Base-by-base conservation (phyloP, 2,797 vertebrate species). In the Acestrorhynchus altus region DNA sequence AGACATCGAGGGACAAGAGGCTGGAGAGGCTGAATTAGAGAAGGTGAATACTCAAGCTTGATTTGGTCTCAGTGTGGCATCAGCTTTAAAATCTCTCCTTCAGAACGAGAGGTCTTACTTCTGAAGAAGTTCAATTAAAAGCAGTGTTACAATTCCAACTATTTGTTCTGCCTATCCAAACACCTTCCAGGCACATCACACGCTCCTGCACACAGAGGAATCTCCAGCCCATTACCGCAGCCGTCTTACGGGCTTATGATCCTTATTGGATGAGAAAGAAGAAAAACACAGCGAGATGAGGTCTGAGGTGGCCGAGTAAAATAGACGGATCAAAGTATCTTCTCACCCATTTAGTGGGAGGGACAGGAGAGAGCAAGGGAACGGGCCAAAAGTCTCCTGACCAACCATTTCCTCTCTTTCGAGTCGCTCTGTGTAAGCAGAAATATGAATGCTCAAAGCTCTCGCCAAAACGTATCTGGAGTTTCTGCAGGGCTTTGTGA, bases 291-390 rank as follows among this genome's bases (percentile, higher is more conserved):
- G 51, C 42, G 46, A 80, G 83, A 78, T 49, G 35, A 52, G 39
- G 54, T 79, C 75, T 79, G 86, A 74, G 81, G 59, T 81, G 78
- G 79, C 81, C 60, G 63, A 54, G 73, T 57, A 76, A 81, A 84
- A 64, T 28, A 81, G 81, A 83, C 61, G 83, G 87, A 90, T 91
- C 86, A 87, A 89, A 86, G 80, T 35, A 79, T 79, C 79, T 79
- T 65, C 75, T 77, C 74, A 79, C 54, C 79, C 72, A 84, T 86
- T 86, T 80, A 85, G 31, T 61, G 78, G 46, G 20, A 72, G 73
- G 68, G 80, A 40, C 35, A 83, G 72, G 13, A 52, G 74, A 56
- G 79, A 81, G 56, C 76, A 77, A 11, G 24, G 52, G 26, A 56
- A 31, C 56, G 24, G 57, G 61, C 51, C 31, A 64, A 68, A 79